These are phyloP conservation scores for Panurus biarmicus DNA, from an alignment of 2,113 vertebrate species.

Conservation along the genomic window DNA sequence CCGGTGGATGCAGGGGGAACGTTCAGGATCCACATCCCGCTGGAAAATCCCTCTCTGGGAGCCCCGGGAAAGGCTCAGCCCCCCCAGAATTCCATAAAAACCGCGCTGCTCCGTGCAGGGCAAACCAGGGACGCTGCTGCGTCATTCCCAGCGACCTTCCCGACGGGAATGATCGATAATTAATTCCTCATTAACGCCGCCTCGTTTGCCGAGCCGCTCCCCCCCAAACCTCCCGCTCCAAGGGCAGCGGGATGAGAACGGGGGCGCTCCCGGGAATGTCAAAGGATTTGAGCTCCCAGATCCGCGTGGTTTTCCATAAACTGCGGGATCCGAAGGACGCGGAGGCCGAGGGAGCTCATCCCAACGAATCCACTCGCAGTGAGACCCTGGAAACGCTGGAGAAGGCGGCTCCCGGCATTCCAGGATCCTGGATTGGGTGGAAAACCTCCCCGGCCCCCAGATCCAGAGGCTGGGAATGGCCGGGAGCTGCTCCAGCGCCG, in stretches of 20 bases:
- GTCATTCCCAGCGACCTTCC: not conserved
- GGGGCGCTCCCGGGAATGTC: not conserved
- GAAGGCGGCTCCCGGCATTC: fast-evolving
- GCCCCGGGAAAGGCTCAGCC: not conserved
- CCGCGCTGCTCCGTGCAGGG: not conserved
- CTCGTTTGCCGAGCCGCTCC: not conserved
- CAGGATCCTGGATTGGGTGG: not conserved
- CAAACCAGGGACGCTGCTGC: not conserved
- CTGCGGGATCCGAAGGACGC: not conserved
- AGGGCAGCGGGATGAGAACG: not conserved
- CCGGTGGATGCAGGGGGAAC: fast-evolving
- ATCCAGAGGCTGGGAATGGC: not conserved
- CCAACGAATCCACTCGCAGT: fast-evolving
- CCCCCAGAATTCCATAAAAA: not conserved
- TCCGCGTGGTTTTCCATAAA: not conserved
- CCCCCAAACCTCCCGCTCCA: not conserved
- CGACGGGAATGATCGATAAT: not conserved
- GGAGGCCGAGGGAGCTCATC: not conserved
- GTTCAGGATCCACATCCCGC: not conserved
- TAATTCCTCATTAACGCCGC: not conserved
- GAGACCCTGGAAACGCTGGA: fast-evolving
- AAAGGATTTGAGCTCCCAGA: not conserved
- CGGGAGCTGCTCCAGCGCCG: not conserved
- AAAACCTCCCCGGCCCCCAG: too few relatives aligned
- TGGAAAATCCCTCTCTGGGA: not conserved